Evolutionary conservation across 2,888 invertebrate genomes (phyloP).

Genomic region (Andrena flavipes): DNA sequence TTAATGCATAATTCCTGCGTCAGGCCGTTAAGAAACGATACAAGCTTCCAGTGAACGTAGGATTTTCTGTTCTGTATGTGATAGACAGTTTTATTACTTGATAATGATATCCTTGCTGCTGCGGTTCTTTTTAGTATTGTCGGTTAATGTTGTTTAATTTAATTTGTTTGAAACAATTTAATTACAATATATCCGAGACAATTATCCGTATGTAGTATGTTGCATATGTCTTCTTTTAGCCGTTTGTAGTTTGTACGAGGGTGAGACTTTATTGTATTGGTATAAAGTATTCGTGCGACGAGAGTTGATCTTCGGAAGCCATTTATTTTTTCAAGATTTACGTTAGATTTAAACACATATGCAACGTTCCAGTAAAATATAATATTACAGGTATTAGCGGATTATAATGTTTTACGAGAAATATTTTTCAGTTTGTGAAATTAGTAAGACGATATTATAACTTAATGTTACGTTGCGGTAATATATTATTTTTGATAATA

Average conservation of each 20-base stretch:
- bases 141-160: constrained; percentile 22
- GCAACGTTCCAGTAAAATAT: constrained; percentile 29
- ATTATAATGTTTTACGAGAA: constrained; percentile 35
- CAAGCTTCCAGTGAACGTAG: constrained; percentile 6
- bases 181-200: neutral
- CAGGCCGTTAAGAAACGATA: constrained; percentile 1
- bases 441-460: constrained; percentile 42
- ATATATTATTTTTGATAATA: constrained; percentile 68
- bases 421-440: constrained; percentile 54
- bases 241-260: constrained; percentile 10
- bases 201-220: neutral
- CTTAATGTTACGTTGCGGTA: constrained; percentile 58
- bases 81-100: constrained; percentile 33
- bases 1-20: neutral
- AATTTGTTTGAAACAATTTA: constrained; percentile 14
- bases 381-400: constrained; percentile 23
- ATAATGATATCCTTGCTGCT: constrained; percentile 16
- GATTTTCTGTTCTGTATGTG: constrained; percentile 36
- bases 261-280: neutral
- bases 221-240: constrained; percentile 11
- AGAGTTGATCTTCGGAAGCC: constrained; percentile 18
- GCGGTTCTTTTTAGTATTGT: constrained; percentile 17
- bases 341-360: constrained; percentile 37
- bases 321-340: constrained; percentile 41
- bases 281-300: constrained; percentile 2